Evolutionary conservation across 2,888 invertebrate genomes (phyloP), one percentile per base, ranked within the genome.

Genomic region (Xanthostigma xanthostigma): DNA sequence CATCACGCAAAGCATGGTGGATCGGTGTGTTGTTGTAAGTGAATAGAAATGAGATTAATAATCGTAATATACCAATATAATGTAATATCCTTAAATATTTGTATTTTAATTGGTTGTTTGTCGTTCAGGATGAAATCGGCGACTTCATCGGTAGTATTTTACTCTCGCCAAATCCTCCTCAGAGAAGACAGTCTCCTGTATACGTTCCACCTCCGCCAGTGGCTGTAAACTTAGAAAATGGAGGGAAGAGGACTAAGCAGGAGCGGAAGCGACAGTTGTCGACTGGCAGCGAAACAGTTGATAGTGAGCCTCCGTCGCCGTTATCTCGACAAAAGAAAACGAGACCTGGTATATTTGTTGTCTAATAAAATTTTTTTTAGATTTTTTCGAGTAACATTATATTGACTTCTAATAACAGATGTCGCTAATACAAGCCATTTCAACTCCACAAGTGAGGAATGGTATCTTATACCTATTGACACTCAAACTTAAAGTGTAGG

Each of bases 1-100:
- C 12, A 75, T 89, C 13, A 88, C 87, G 0, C 89, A 90, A 61
- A 73, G 76, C 39, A 81, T 87, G 72, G 83, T 86, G 0, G 89
- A 90, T 60, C 72, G 82, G 46, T 81, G 81, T 64, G 77, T 90
- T 48, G 70, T 84, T 62, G 83, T 76, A 64, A 60, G 64, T 59
- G 45, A 1, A 36, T 33, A 39, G 27, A 27, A 27, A 27, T 27
- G 27, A 27, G 6, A 27, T 27, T 27, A 27, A 27, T 27, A 27
- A 27, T 27, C 27, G 6, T 27, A 6, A 27, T 5, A 27, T 5
- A 27, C 8, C 1, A 38, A 38, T 38, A 12, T 38, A 38, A 38
- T 38, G 6, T 9, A 38, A 38, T 38, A n/a, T 38, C 12, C 12
- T 4, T 6, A 27, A 27, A 6, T 27, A 27, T 37, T 44, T 5